Evolutionary conservation across 1,140 invertebrate genomes (phyloP), one percentile per base, ranked within the genome.

Genomic region (Manduca sexta): DNA sequence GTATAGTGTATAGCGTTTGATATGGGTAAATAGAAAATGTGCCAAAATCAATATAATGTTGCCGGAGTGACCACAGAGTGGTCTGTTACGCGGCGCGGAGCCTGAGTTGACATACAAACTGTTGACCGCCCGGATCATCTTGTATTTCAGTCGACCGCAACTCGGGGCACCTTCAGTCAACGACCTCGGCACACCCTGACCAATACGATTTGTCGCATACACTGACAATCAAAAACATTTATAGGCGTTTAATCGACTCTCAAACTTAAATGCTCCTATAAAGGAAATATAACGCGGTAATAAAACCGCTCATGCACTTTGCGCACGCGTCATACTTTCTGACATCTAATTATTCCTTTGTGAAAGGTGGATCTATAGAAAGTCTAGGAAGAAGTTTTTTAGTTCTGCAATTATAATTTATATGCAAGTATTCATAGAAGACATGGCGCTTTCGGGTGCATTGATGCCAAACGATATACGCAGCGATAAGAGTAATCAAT

Each of bases 91-190:
- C 38, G 35, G 35, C 34, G 34, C n/a, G 14, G 34, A 35, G 34
- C 5, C 34, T 2, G 42, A 33, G 34, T 15, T 16, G 44, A 26
- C 48, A 34, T 45, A 58, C 52, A 61, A 68, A 56, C 62, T 57
- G 60, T 58, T 60, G 62, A 78, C 69, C 73, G 53, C 69, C 60
- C 51, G 50, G 57, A 51, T 65, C 66, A 69, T 73, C 76, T 82
- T 72, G 68, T 64, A 61, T 82, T 82, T 74, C 76, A 74, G 64
- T 49, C 60, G 64, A 82, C 74, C 76, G 64, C 76, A 82, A 49
- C 57, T 50, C 59, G 52, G 57, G 45, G 48, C 59, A 57, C 53
- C 54, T 60, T 41, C 60, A 72, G 76, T 74, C 74, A 74, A 62
- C 63, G 78, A 78, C 68, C 76, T 60, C 59, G 51, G 53, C 59